Conservation (phyloP, 1,140 invertebrate species). For the Babylonia areolata region DNA sequence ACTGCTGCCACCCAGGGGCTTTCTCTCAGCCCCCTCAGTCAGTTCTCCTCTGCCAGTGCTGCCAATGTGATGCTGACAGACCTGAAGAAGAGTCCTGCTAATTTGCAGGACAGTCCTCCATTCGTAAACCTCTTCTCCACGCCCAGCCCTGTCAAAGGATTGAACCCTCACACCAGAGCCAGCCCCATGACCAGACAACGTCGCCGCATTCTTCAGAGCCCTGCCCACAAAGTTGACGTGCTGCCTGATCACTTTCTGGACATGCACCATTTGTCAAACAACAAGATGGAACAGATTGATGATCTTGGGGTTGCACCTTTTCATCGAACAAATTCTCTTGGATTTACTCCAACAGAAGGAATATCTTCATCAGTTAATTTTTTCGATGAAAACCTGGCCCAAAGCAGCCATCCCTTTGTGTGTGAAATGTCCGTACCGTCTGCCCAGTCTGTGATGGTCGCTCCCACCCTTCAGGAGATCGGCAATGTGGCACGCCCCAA, state of each 20-base stretch:
- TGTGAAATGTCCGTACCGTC: not conserved
- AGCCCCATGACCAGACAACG: slow-evolving; percentile 29
- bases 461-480: not conserved
- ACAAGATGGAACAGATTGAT: slow-evolving; percentile 9
- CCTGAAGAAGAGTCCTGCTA: slow-evolving; percentile 46
- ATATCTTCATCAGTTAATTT: not conserved
- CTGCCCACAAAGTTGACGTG: not conserved
- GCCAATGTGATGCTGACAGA: slow-evolving; percentile 40
- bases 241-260: not conserved
- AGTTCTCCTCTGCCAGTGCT: too few relatives aligned
- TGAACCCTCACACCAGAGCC: not conserved
- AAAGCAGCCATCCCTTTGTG: not conserved
- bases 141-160: slow-evolving; percentile 22
- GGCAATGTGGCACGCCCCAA: not conserved
- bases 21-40: slow-evolving; percentile 40
- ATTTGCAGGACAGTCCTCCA: slow-evolving; percentile 34
- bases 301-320: slow-evolving; percentile 22
- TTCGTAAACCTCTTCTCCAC: slow-evolving; percentile 28
- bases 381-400: not conserved
- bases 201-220: slow-evolving; percentile 30
- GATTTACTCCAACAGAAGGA: slow-evolving; percentile 14
- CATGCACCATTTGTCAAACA: not conserved
- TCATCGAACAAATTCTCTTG: slow-evolving; percentile 30
- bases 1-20: slow-evolving; percentile 43
- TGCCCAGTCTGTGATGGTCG: not conserved